Evolutionary conservation across 2,113 vertebrate species (phyloP).

Genomic region (Pao palembangensis): DNA sequence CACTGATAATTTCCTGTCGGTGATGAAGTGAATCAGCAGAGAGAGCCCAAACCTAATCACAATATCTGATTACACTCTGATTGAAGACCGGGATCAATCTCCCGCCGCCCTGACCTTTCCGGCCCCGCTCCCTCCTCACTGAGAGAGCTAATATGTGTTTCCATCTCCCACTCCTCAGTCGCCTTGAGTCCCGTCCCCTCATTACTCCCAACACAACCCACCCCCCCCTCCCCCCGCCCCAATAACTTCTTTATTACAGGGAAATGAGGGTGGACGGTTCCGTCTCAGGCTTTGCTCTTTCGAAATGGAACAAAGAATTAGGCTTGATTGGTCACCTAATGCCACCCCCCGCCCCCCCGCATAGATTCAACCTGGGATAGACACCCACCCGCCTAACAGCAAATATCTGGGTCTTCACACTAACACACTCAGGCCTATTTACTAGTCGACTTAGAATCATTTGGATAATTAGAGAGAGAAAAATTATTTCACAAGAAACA

Average conservation of each 20-base stretch:
- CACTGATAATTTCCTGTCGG: too few species aligned
- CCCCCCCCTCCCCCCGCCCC: conserved; percentile 13
- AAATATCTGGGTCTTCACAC: conserved; percentile 22
- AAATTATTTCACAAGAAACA: not conserved
- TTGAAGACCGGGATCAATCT: conserved; percentile 62
- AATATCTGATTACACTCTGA: conserved; percentile 60
- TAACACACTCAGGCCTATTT: not conserved
- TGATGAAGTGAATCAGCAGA: conserved; percentile 45
- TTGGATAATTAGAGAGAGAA: not conserved
- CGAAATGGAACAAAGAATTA: conserved; percentile 28
- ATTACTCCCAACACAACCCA: conserved; percentile 10
- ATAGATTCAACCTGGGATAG: conserved; percentile 22
- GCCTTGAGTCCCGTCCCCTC: conserved; percentile 27
- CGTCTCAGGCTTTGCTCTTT: not conserved
- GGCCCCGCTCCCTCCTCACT: conserved; percentile 2
- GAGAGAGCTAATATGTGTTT: conserved; percentile 42
- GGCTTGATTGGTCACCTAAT: conserved; percentile 30
- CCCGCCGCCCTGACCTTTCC: conserved; percentile 12
- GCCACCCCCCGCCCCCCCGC: conserved; percentile 23
- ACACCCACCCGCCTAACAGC: conserved; percentile 29
- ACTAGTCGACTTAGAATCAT: not conserved
- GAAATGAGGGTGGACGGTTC: not conserved
- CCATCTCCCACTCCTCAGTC: conserved; percentile 32
- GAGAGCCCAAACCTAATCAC: conserved; percentile 58
- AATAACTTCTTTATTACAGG: conserved; percentile 11